Base-by-base conservation (phyloP, 1,140 invertebrate species). In the Cylas formicarius region DNA sequence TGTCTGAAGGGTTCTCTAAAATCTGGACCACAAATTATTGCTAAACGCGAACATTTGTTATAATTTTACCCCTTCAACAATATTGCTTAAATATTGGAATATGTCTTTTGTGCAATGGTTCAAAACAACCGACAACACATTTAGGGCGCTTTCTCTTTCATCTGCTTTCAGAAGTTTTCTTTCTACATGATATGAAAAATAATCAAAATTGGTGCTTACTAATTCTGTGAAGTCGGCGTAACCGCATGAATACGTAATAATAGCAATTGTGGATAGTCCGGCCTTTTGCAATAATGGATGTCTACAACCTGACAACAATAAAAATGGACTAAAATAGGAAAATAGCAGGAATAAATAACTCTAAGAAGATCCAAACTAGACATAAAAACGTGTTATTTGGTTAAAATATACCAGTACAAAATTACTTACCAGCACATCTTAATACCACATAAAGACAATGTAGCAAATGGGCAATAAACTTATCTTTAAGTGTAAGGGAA, bases 371-470 rank as follows among this genome's bases (percentile, higher is more conserved):
- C n/a, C n/a, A n/a, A n/a, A n/a, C n/a, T n/a, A n/a, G n/a, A n/a
- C n/a, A n/a, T n/a, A n/a, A n/a, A n/a, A n/a, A n/a, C n/a, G n/a
- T n/a, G n/a, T n/a, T n/a, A n/a, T n/a, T n/a, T 7, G 22, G 27
- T 7, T 14, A 20, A 4, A 10, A n/a, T n/a, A 9, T 40, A 5
- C 31, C 17, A 6, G 17, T 8, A 43, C 24, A 20, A 19, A 26
- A 24, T 33, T 21, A 48, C 11, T 62, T 62, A 74, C 81, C 80
- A 42, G 80, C 76, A 63, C 72, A 68, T 67, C 82, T 80, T 39
- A 82, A 65, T 13, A 82, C 55, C n/a, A 77, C 53, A 50, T 79
- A 83, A n/a, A 84, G 59, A 4, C 73, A 76, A 53, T 76, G 75
- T 13, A 82, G 50, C 31, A 82, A 53, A 65, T 72, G 77, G 10